Evolutionary conservation across 2,797 vertebrate genomes (phyloP).

Genomic region (Tenualosa thibaudeaui): DNA sequence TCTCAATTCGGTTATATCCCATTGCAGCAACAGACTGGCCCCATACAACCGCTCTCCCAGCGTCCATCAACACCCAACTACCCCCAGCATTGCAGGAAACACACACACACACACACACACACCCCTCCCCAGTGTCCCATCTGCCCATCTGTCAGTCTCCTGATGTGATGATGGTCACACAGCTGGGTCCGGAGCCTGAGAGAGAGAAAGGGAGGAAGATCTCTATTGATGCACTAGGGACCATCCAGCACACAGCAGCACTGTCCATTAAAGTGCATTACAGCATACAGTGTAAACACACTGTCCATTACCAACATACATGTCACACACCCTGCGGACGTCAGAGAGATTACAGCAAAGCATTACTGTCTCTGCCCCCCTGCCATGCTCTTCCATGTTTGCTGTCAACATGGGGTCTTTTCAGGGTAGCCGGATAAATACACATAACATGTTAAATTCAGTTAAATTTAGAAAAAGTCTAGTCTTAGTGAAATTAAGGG

Average conservation of each 20-base stretch:
- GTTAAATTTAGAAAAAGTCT: background rate
- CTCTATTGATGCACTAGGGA: background rate
- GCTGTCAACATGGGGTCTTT: background rate
- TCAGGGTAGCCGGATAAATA: background rate
- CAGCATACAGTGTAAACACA: constrained; percentile 12
- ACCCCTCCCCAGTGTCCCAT: constrained; percentile 49
- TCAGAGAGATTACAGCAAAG: constrained; percentile 6
- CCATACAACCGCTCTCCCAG: background rate
- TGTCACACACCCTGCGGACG: constrained; percentile 3
- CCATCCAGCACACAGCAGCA: background rate
- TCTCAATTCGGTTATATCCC: constrained; percentile 4
- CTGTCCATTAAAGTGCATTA: constrained; percentile 17
- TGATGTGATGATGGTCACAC: constrained; percentile 33
- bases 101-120: constrained; percentile 37
- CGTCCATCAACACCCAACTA: constrained; percentile 32
- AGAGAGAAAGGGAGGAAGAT: constrained; percentile 1
- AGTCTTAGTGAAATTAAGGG: background rate
- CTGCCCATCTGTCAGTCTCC: constrained; percentile 70
- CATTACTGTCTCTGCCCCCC: constrained; percentile 10
- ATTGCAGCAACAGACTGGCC: constrained; percentile 26
- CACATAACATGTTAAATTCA: background rate
- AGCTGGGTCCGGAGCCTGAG: constrained; percentile 2
- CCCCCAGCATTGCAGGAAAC: constrained; percentile 37
- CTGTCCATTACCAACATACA: constrained; percentile 8
- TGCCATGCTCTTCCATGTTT: background rate